A percentile compares a stretch with the other conserved stretches of the same genome.
Conservation (phyloP, 2,797 vertebrate genomes). For the Artibeus lituratus region DNA sequence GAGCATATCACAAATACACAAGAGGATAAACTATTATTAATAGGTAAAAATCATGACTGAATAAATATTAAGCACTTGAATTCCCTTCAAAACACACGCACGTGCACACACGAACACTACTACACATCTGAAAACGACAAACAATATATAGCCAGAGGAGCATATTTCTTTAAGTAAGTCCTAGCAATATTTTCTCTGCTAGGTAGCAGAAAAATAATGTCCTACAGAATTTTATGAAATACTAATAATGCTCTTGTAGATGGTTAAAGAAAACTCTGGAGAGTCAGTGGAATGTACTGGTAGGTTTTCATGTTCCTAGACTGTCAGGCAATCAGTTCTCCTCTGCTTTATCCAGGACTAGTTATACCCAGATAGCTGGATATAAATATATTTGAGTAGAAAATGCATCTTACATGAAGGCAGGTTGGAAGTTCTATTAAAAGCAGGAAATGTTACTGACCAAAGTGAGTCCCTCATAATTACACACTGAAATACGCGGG, state of each 20-base stretch:
- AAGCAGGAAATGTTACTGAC: background rate
- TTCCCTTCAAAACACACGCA: background rate
- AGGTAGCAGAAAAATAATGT: background rate
- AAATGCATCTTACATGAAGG: background rate
- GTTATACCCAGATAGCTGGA: background rate
- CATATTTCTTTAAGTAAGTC: background rate
- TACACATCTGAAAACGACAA: conserved; percentile 11
- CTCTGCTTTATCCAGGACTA: background rate
- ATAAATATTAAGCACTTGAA: background rate
- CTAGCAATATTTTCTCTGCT: background rate
- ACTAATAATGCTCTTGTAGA: background rate
- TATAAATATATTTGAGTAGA: background rate
- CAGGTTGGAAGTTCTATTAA: background rate
- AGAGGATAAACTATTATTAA: background rate
- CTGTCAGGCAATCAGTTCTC: background rate
- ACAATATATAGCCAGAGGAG: background rate
- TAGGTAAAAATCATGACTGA: background rate
- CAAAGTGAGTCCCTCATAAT: background rate
- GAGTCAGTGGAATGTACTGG: background rate
- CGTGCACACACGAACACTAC: background rate
- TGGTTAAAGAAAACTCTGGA: background rate
- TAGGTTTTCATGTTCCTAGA: background rate
- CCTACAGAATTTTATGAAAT: background rate
- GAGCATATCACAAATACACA: background rate
- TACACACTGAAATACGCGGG: background rate